These are phyloP conservation scores for Liolophura sinensis DNA, from an alignment of 1,140 invertebrate species.

Conservation along the genomic window DNA sequence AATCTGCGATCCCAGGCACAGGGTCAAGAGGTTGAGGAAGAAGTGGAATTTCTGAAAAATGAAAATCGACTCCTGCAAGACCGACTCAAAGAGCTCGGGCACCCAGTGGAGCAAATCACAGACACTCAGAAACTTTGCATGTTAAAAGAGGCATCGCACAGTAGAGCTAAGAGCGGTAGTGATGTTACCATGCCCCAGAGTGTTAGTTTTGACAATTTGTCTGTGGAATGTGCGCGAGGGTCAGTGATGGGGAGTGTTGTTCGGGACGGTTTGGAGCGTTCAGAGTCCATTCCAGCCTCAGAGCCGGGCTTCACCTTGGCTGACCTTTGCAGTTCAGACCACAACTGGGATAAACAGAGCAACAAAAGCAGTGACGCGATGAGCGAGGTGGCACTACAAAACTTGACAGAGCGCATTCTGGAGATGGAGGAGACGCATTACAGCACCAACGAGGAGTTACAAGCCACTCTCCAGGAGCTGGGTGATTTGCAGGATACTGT, in stretches of 20 bases:
- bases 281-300: conserved; percentile 57
- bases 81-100: conserved; percentile 48
- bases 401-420: conserved; percentile 87
- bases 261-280: conserved; percentile 21
- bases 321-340: conserved; percentile 45
- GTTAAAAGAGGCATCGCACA: conserved; percentile 25
- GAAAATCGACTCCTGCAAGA: conserved; percentile 53
- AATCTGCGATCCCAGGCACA: conserved; percentile 31
- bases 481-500: conserved; percentile 84
- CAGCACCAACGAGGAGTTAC: conserved; percentile 92
- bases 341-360: conserved; percentile 82
- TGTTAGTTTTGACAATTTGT: conserved; percentile 46
- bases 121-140: conserved; percentile 53
- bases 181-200: conserved; percentile 35
- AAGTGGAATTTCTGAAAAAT: conserved; percentile 43
- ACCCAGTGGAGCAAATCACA: conserved; percentile 52
- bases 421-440: conserved; percentile 89
- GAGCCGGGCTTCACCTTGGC: conserved; percentile 60
- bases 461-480: conserved; percentile 90
- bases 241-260: background rate
- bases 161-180: conserved; percentile 14
- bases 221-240: conserved; percentile 33
- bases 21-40: conserved; percentile 40
- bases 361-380: conserved; percentile 70
- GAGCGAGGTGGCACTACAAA: conserved; percentile 88